Percentiles rank a stretch among this genome's conserved stretches.
Evolutionary conservation across 1,140 invertebrate species (phyloP).

Genomic region (Mamestra configurata): DNA sequence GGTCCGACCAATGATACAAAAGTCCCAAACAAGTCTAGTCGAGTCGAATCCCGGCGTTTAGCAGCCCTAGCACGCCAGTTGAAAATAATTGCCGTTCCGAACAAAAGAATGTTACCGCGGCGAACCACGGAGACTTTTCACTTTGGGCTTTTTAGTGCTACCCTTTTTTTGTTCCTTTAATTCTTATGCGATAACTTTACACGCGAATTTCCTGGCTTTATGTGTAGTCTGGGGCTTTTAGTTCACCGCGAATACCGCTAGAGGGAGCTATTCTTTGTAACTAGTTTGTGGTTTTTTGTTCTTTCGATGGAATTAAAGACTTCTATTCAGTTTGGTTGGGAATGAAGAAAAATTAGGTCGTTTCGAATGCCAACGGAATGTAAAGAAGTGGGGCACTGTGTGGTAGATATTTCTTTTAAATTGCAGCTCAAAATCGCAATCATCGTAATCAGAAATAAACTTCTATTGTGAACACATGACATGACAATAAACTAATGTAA

Average conservation of each 20-base stretch:
- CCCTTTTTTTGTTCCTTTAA: slow-evolving; percentile 38
- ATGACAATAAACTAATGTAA: too few species aligned
- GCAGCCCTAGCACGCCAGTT: slow-evolving; percentile 25
- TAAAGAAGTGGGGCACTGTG: too few species aligned
- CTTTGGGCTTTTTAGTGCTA: slow-evolving; percentile 17
- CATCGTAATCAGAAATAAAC: too few species aligned
- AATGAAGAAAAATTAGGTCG: neutral
- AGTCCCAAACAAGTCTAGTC: neutral
- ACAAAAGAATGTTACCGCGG: slow-evolving; percentile 47
- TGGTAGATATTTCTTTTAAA: too few species aligned
- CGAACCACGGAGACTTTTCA: slow-evolving; percentile 36
- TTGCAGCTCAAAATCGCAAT: too few species aligned
- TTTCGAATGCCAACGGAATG: too few species aligned
- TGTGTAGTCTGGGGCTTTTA: slow-evolving; percentile 9
- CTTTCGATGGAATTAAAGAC: neutral
- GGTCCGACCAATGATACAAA: neutral
- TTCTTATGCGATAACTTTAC: slow-evolving; percentile 43
- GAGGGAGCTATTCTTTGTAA: neutral
- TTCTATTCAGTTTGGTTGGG: neutral
- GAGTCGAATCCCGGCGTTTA: neutral
- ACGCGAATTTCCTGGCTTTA: slow-evolving; percentile 41
- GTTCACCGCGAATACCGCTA: slow-evolving; percentile 7
- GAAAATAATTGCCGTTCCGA: slow-evolving; percentile 40
- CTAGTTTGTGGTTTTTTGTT: slow-evolving; percentile 7
- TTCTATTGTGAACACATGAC: too few species aligned